Evolutionary conservation across 2,888 invertebrate species (phyloP).

Genomic region (Heliconius hortense): DNA sequence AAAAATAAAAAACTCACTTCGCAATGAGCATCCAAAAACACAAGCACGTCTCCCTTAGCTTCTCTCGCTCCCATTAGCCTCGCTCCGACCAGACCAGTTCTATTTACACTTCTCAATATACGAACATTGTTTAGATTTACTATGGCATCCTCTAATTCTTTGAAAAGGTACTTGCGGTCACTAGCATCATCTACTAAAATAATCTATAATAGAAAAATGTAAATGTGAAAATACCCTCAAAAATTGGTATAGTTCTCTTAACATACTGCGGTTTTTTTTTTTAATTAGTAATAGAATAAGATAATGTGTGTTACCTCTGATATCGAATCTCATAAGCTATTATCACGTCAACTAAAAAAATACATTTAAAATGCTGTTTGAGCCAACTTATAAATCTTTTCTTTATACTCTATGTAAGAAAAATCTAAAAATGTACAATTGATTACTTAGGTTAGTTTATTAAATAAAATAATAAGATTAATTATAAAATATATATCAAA

Average conservation of each 20-base stretch:
- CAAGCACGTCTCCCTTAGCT: conserved; percentile 91
- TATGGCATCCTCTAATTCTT: conserved; percentile 68
- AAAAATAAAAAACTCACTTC: conserved; percentile 84
- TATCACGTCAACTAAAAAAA: no score
- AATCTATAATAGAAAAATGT: conserved; percentile 55
- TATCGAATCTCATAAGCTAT: no score
- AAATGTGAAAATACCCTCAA: neutral
- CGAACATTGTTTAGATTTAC: conserved; percentile 64
- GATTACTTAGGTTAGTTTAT: no score
- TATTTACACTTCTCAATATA: conserved; percentile 88
- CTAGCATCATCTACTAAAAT: conserved; percentile 77
- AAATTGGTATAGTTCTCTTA: neutral
- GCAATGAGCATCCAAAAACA: conserved; percentile 96
- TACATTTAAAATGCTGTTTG: no score
- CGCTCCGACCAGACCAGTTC: conserved; percentile 95
- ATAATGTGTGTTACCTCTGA: no score
- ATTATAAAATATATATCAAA: no score
- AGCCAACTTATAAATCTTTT: no score
- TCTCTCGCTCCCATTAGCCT: conserved; percentile 92
- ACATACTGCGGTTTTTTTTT: neutral
- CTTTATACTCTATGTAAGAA: no score
- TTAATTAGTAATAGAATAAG: neutral
- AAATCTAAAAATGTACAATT: no score
- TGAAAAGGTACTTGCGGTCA: conserved; percentile 66
- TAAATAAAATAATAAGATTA: no score